Evolutionary conservation across 2,797 vertebrate species (phyloP), one percentile per base, ranked within the genome.

Genomic region (Gobionotothen gibberifrons): DNA sequence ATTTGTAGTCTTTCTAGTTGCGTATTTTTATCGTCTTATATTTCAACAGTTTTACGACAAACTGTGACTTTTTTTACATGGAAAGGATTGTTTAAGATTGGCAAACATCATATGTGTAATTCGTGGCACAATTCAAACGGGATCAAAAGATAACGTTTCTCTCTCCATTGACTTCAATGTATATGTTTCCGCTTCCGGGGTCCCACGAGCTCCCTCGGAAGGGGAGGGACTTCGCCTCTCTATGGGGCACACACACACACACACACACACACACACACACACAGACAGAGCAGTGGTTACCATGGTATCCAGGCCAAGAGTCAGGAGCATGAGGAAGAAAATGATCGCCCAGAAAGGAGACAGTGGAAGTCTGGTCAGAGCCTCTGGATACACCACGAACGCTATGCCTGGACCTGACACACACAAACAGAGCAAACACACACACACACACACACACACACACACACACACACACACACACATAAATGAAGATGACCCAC

Each of bases 331-430:
- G 87, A 99, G 94, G 91, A 99, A 99, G 92, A 99, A 99, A 88
- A 99, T 99, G 86, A 99, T 98, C 56, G 98, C 97, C 98, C 98
- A 99, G 90, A 99, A 99, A 0, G 98, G 98, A 88, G 97, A 98
- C 54, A 98, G 94, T 0, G 98, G 98, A 79, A 99, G 95, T 90
- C 98, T 95, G 71, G 98, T 99, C 82, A 99, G 94, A 76, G 98
- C 98, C 92, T 99, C 98, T 0, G 98, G 98, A 78, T 99, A 99
- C 76, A 99, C 98, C 75, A 99, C 98, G 0, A 99, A 99, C 1
- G 98, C 98, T 84, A 99, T 99, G 44, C 98, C 98, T 62, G 98
- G 98, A 74, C 98, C 98, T 99, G 75, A 73, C 46, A 77, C 48
- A 81, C 44, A 79, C 54, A 80, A 19, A 79, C 53, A 26, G 26